Evolutionary conservation across 2,888 invertebrate genomes (phyloP), one percentile per base, ranked within the genome.

Genomic region (Periphyllus acericola): DNA sequence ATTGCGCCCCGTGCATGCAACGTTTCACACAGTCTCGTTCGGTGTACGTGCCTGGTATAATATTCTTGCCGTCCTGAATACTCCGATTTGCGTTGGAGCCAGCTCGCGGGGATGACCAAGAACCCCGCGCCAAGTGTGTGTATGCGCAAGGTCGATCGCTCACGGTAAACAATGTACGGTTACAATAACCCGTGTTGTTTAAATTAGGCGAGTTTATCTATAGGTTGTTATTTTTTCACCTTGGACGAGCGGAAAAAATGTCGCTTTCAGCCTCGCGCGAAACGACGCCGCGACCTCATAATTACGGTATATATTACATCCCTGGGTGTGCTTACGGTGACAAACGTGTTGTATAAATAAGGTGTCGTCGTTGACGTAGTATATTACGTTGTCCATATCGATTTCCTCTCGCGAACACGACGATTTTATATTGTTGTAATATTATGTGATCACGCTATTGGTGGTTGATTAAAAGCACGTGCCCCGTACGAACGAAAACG

Each of bases 141-240:
- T n/a, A n/a, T n/a, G n/a, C n/a, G n/a, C 72, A 72, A 72, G 82
- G 72, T 72, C 32, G 52, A 82, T 21, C 14, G 71, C 71, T 0
- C 25, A 17, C n/a, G 25, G 34, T 76, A 72, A 72, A 82, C 72
- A 55, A 82, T 82, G 46, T 72, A 72, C 72, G 82, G 32, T 32
- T 29, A 72, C 36, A 71, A 17, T 40, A 52, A 82, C 72, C 34
- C 34, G 55, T 52, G 52, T 72, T n/a, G 72, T 82, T 52, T 8
- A 25, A 71, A 71, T 72, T 52, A 52, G 52, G 25, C 32, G 72
- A 82, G 82, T 82, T 71, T 52, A 34, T 82, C 32, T 34, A 21
- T 46, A n/a, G 8, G 25, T 68, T 66, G 2, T 46, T n/a, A n/a
- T 14, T 46, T 71, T 72, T 52, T 72, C 82, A 82, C 72, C 72